Evolutionary conservation across 2,888 invertebrate genomes (phyloP), one percentile per base, ranked within the genome.

Genomic region (Clunio marinus): DNA sequence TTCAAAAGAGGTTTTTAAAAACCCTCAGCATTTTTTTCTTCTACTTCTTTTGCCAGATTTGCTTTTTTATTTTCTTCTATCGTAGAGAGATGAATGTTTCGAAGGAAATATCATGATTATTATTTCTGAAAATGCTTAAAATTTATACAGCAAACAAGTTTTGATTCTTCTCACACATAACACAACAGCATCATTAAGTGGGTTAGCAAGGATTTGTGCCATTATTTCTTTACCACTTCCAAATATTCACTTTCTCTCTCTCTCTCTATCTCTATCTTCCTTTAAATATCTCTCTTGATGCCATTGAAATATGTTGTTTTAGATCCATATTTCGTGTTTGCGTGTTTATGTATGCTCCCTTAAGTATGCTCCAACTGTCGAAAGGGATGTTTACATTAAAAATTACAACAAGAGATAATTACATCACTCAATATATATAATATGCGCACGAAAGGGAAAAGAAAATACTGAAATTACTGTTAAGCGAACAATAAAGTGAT

Each of bases 341-440:
- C 22, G 17, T 51, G 51, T 51, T 51, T 51, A 22, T 22, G 51
- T 51, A 20, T 51, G 51, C 51, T 51, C 51, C 51, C 51, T 51
- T 4, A n/a, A 51, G 51, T 22, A 22, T 51, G 17, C 51, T 51
- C 22, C 13, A n/a, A 15, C n/a, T n/a, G 28, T 27, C 13, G 32
- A 60, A 41, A 41, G 24, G 63, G 28, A 63, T 63, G 45, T 63
- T 63, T 63, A 24, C 63, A 46, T 45, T 46, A 63, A 63, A 63
- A 63, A 63, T 63, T 63, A 63, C 63, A 63, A 7, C 25, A 27
- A 62, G 62, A 5, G 41, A 63, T 63, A 63, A 63, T 63, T 63
- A 63, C 46, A 63, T 63, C 41, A 63, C 22, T 41, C 63, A 63
- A 45, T 27, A 63, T 32, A 32, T n/a, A 51, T 51, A n/a, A n/a